phyloP scores from a whole-genome alignment of 2,888 invertebrate species.

The Dioctria linearis region DNA sequence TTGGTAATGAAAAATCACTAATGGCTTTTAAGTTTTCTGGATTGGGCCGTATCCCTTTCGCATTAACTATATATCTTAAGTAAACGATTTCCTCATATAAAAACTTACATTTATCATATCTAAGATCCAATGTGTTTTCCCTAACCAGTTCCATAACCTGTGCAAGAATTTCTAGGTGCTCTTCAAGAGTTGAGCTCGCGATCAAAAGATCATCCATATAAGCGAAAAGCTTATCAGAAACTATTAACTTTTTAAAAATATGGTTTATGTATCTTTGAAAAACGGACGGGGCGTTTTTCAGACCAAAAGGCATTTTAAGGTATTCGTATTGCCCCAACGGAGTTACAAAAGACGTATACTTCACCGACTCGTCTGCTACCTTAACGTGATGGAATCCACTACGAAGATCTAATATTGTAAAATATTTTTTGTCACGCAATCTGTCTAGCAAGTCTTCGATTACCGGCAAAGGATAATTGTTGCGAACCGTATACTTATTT shows the following conservation, averaged over 20 bases:
- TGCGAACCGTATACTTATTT: conserved; percentile 56
- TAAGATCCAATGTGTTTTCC: no score
- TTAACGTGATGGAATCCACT: conserved; percentile 60
- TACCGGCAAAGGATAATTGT: conserved; percentile 57
- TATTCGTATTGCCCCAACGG: conserved; percentile 46
- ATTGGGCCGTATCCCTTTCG: no score
- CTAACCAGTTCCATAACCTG: no score
- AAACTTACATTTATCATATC: no score
- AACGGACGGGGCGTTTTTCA: conserved; percentile 55
- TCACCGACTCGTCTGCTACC: conserved; percentile 56
- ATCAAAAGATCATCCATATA: conserved; percentile 59
- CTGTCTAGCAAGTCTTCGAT: conserved; percentile 54
- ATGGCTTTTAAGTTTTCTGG: no score
- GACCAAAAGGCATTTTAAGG: conserved; percentile 59
- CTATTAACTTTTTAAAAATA: conserved; percentile 58
- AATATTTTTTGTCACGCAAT: conserved; percentile 58
- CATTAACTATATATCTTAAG: no score
- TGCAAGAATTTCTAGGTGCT: no score
- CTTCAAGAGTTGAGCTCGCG: no score
- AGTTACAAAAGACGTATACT: conserved; percentile 56
- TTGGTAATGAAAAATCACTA: no score
- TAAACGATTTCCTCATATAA: no score
- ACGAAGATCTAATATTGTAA: conserved; percentile 58
- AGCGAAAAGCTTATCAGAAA: conserved; percentile 55
- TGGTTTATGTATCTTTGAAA: conserved; percentile 58